These are phyloP conservation scores for Whitmania pigra DNA, from an alignment of 1,140 invertebrate genomes.

Conservation along the genomic window DNA sequence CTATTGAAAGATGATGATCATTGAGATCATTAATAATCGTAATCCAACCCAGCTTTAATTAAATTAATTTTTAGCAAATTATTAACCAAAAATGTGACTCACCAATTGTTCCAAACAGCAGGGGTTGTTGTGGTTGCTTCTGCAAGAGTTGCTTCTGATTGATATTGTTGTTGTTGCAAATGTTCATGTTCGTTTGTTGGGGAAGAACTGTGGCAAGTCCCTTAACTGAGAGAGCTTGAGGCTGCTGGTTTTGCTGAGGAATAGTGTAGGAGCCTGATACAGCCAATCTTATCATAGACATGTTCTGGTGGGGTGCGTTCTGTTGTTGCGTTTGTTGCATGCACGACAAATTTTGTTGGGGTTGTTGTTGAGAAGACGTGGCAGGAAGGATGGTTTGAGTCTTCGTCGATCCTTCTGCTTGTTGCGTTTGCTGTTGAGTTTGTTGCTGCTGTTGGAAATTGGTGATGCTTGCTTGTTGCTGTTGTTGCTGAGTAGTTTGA, in stretches of 20 bases:
- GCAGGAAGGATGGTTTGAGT: conserved; percentile 6
- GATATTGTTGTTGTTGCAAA: background rate
- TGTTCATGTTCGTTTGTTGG: conserved; percentile 13
- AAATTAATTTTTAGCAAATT: background rate
- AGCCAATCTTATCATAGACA: background rate
- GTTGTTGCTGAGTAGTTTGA: background rate
- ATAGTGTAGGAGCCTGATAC: background rate
- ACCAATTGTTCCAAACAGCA: background rate
- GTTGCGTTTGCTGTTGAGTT: background rate
- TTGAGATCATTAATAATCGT: background rate
- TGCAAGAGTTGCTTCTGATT: conserved; percentile 9
- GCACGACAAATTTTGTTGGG: background rate
- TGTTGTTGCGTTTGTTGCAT: background rate
- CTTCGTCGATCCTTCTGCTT: background rate
- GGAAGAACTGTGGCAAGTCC: conserved; percentile 12
- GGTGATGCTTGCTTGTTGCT: conserved; percentile 1
- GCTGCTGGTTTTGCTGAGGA: background rate
- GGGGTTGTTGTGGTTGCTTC: background rate
- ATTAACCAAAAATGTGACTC: background rate
- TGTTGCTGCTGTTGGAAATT: conserved; percentile 2
- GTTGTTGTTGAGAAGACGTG: background rate
- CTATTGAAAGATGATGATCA: background rate
- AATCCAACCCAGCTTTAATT: background rate
- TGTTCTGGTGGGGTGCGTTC: background rate
- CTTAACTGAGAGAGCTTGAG: background rate